phyloP scores from a whole-genome alignment of 2,113 vertebrate genomes.

The Mohoua ochrocephala region DNA sequence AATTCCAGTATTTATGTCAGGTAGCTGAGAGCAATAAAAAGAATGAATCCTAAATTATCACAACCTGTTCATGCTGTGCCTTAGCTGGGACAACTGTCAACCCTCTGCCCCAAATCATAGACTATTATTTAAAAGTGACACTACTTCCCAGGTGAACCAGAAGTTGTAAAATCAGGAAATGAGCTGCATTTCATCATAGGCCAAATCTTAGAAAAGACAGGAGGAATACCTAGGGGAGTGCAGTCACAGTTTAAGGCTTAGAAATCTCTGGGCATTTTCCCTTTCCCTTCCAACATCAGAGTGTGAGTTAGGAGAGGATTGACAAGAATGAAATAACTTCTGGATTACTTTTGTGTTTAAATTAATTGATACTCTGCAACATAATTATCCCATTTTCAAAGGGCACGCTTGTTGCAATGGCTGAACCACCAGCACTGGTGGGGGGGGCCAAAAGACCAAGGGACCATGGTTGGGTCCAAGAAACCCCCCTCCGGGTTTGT shows the following conservation, averaged over 20 bases:
- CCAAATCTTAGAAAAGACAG: background rate
- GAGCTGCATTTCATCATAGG: background rate
- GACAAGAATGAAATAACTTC: background rate
- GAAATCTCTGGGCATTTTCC: background rate
- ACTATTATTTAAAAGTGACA: background rate
- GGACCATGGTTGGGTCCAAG: too few species aligned
- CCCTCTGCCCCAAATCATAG: background rate
- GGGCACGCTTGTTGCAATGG: too few species aligned
- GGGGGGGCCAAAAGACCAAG: too few species aligned
- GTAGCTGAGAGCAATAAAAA: background rate
- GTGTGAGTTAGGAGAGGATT: background rate
- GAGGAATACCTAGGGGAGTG: background rate
- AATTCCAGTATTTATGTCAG: background rate
- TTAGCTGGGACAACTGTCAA: background rate
- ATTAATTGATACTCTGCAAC: background rate
- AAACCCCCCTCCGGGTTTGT: too few species aligned
- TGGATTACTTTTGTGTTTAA: background rate
- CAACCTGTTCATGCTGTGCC: background rate
- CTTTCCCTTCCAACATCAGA: background rate
- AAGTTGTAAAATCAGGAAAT: background rate
- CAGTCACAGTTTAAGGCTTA: background rate
- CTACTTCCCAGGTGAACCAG: background rate
- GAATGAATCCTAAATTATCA: background rate
- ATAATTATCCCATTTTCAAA: background rate
- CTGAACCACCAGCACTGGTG: too few species aligned